Percentiles rank a stretch among this genome's conserved stretches.
phyloP scores from a whole-genome alignment of 2,113 vertebrate species.

The Perognathus longimembris region DNA sequence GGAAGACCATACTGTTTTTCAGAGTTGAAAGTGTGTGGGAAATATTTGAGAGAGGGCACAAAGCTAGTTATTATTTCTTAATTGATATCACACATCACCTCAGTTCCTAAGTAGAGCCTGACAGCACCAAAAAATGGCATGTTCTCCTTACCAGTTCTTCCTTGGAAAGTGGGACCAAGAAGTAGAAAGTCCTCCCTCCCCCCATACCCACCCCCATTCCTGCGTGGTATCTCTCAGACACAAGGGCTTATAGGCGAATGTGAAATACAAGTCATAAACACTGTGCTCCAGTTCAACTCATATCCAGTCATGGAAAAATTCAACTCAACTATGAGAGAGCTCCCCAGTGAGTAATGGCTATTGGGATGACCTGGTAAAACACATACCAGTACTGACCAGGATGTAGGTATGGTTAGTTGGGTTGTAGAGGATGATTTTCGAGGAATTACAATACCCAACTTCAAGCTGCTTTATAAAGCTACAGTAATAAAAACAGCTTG shows the following conservation, averaged over 20 bases:
- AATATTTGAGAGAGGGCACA: constrained; percentile 79
- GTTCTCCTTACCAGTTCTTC: background rate
- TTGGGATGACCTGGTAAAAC: background rate
- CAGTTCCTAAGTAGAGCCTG: constrained; percentile 53
- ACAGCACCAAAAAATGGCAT: constrained; percentile 1
- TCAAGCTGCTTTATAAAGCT: no score
- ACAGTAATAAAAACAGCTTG: no score
- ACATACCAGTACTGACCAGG: background rate
- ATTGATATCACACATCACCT: constrained; percentile 47
- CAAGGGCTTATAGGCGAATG: background rate
- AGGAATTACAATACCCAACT: no score
- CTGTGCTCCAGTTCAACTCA: background rate
- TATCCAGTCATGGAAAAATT: constrained; percentile 10
- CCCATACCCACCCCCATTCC: no score
- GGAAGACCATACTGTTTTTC: constrained; percentile 92
- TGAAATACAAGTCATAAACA: background rate
- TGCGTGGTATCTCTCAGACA: background rate
- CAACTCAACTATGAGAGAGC: background rate
- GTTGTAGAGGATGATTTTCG: constrained; percentile 20
- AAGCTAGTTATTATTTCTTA: constrained; percentile 77
- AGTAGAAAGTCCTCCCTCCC: constrained; percentile 54
- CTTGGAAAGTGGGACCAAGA: background rate
- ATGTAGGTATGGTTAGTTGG: background rate
- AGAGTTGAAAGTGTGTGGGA: constrained; percentile 78
- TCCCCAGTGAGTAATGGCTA: background rate